Percentiles rank a stretch among this genome's conserved stretches.
phyloP scores from a whole-genome alignment of 2,797 vertebrate species.

The Poecilia velifera region DNA sequence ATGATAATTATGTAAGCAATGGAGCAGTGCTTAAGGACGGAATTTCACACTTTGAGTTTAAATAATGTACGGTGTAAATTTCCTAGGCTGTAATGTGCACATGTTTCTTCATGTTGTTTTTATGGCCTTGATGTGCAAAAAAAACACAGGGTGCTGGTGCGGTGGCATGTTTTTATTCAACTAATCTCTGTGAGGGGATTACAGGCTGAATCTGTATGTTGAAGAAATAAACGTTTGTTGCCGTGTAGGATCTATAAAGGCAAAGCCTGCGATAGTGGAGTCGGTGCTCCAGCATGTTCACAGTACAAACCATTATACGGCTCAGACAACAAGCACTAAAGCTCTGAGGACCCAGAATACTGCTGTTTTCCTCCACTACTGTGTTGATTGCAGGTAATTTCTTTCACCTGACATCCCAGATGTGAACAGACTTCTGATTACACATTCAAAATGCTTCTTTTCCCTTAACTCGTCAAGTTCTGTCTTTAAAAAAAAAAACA shows the following conservation, averaged over 20 bases:
- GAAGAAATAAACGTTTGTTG: neutral
- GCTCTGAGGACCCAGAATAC: neutral
- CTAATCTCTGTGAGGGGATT: slow-evolving; percentile 15
- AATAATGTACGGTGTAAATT: slow-evolving; percentile 74
- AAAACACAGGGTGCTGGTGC: slow-evolving; percentile 24
- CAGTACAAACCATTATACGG: slow-evolving; percentile 6
- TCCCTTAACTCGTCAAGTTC: slow-evolving; percentile 10
- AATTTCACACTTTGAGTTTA: slow-evolving; percentile 79
- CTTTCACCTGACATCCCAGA: slow-evolving; percentile 61
- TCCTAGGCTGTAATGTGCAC: slow-evolving; percentile 59
- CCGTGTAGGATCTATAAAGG: neutral
- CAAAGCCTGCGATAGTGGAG: neutral
- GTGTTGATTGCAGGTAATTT: slow-evolving; percentile 63
- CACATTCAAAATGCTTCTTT: slow-evolving; percentile 24
- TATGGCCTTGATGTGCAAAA: slow-evolving; percentile 31
- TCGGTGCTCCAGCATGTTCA: slow-evolving; percentile 1
- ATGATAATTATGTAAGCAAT: slow-evolving; percentile 81
- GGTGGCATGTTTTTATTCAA: slow-evolving; percentile 14
- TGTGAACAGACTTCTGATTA: slow-evolving; percentile 58
- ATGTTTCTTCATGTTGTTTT: slow-evolving; percentile 61
- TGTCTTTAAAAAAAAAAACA: slow-evolving; percentile 5
- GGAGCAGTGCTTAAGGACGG: slow-evolving; percentile 64
- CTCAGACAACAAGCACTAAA: slow-evolving; percentile 6
- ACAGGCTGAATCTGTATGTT: neutral
- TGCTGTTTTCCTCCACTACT: slow-evolving; percentile 33